Conservation (phyloP, 2,888 invertebrate genomes). For the Drosophila demipolita region DNA sequence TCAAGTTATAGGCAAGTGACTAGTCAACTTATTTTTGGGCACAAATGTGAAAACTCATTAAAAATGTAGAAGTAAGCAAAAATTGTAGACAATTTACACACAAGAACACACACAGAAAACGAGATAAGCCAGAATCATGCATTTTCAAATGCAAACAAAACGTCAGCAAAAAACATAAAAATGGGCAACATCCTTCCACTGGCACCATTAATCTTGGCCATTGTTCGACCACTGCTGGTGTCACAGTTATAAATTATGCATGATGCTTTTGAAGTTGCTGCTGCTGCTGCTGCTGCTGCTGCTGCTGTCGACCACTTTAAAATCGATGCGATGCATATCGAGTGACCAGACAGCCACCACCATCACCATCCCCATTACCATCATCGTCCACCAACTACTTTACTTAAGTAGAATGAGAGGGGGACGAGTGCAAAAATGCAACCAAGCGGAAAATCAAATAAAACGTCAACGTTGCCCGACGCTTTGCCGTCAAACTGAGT, state of each 20-base stretch:
- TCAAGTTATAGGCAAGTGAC: slow-evolving; percentile 23
- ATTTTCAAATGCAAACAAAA: slow-evolving; percentile 51
- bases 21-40: slow-evolving; percentile 48
- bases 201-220: slow-evolving; percentile 70
- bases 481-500: slow-evolving; percentile 45
- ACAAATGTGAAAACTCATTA: slow-evolving; percentile 46
- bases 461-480: slow-evolving; percentile 69
- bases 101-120: background rate
- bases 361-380: background rate
- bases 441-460: slow-evolving; percentile 81
- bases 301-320: slow-evolving; percentile 52
- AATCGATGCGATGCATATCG: slow-evolving; percentile 75
- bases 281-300: slow-evolving; percentile 35
- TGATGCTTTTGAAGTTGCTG: slow-evolving; percentile 33
- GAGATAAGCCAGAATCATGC: slow-evolving; percentile 42
- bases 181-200: slow-evolving; percentile 40
- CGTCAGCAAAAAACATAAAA: slow-evolving; percentile 10
- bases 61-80: slow-evolving; percentile 40
- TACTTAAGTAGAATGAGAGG: slow-evolving; percentile 15
- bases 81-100: slow-evolving; percentile 56
- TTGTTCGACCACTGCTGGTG: slow-evolving; percentile 65
- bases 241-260: slow-evolving; percentile 77
- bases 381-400: background rate
- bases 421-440: slow-evolving; percentile 67
- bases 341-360: slow-evolving; percentile 48